phyloP scores from a whole-genome alignment of 2,113 vertebrate genomes.

The Zosterops borbonicus region DNA sequence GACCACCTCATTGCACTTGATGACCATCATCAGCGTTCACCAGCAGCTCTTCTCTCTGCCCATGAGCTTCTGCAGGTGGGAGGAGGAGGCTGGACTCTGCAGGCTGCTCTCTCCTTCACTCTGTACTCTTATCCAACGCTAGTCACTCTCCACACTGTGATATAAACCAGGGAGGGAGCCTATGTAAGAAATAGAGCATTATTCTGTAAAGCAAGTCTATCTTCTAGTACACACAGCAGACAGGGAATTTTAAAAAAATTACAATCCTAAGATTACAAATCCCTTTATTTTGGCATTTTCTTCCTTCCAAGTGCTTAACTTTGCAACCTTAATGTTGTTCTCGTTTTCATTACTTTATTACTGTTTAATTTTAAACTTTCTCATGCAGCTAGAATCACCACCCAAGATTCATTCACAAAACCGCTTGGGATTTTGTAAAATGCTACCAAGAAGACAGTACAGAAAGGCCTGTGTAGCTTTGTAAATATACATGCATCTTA shows the following conservation, averaged over 20 bases:
- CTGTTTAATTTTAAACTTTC: neutral
- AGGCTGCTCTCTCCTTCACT: neutral
- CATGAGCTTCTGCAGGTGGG: neutral
- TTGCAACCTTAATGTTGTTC: neutral
- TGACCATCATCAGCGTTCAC: neutral
- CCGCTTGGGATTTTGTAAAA: neutral
- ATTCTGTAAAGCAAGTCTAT: neutral
- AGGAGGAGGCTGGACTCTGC: neutral
- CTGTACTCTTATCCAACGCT: rapidly evolving
- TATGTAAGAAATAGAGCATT: neutral
- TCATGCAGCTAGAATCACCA: neutral
- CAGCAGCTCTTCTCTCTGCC: neutral
- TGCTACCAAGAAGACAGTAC: neutral
- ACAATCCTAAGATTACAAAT: neutral
- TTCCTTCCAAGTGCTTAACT: neutral
- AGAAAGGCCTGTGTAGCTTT: neutral
- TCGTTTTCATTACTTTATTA: neutral
- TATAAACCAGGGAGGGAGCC: neutral
- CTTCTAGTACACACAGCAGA: neutral
- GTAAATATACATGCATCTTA: neutral
- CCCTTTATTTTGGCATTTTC: neutral
- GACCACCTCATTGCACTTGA: neutral
- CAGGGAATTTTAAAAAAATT: neutral
- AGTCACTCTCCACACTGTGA: neutral
- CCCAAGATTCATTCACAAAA: neutral